Base-by-base conservation (phyloP, 2,797 vertebrate genomes). In the Mormyrus proboscirostris region DNA sequence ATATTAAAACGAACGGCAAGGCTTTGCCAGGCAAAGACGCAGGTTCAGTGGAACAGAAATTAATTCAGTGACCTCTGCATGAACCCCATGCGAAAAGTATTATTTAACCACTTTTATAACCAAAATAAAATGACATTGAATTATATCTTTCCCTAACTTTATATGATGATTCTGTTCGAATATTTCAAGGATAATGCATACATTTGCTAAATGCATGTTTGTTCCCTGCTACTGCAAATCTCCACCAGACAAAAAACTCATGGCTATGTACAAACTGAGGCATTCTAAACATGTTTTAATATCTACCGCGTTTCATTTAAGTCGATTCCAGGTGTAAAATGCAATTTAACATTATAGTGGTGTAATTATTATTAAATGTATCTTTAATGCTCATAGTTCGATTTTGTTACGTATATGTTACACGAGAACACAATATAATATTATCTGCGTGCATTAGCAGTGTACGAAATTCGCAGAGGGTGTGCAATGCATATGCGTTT, bases 31-130 rank as follows among this genome's bases (percentile, higher is more conserved):
- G 92, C 93, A 90, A 92, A 90, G 90, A 89, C 89, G 90, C 90
- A 92, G 88, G 90, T 90, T 49, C 89, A 62, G 84, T 90, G 92
- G 90, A 93, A 92, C 92, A 92, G 89, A 92, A 94, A 94, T 95
- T 92, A 93, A 93, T 94, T 91, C 87, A 87, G 88, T 95, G 95
- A 95, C 95, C 95, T 96, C 92, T 8, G 85, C 85, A 90, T 96
- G 95, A 96, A 96, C 95, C 93, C 93, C 90, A 65, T 90, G 86
- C 92, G 87, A 92, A 88, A 91, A 89, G 86, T 90, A 92, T 92
- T 92, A 92, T 92, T 88, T 94, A 94, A 93, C 94, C 94, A 94
- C 93, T 94, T 88, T 89, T 88, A 90, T 91, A 91, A 90, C 29
- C 87, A 89, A 87, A 88, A 44, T 82, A 82, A n/a, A 82, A 82